Conservation (phyloP, 2,113 vertebrate species). For the Cryptotis parvus region DNA sequence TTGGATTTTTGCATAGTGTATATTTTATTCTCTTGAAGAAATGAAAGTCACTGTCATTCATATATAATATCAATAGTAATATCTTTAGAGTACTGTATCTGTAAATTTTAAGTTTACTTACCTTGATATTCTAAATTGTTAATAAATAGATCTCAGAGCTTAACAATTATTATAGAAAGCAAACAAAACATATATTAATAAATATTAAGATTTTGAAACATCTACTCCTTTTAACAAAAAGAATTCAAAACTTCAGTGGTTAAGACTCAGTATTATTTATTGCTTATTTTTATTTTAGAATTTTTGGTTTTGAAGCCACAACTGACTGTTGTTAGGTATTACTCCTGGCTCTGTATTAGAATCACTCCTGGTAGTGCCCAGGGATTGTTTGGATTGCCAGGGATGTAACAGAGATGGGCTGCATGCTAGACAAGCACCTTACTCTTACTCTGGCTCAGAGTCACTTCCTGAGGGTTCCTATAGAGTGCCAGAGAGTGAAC, state of each 20-base stretch:
- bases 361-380: too few relatives aligned
- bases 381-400: too few relatives aligned
- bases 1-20: neutral
- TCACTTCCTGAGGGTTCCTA: too few relatives aligned
- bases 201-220: neutral
- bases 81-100: slow-evolving; percentile 11
- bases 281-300: too few relatives aligned
- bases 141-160: slow-evolving; percentile 1
- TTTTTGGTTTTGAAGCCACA: too few relatives aligned
- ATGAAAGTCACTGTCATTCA: neutral
- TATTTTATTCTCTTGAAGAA: neutral
- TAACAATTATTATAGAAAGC: slow-evolving; percentile 45
- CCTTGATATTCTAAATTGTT: slow-evolving; percentile 44
- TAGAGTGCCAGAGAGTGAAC: too few relatives aligned
- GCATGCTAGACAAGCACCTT: too few relatives aligned
- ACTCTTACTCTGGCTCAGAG: too few relatives aligned
- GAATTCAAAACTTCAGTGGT: neutral
- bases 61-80: neutral
- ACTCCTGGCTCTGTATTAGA: too few relatives aligned
- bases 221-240: slow-evolving; percentile 41
- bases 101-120: slow-evolving; percentile 59
- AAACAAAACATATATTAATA: slow-evolving; percentile 19
- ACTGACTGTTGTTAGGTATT: too few relatives aligned
- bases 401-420: too few relatives aligned
- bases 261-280: neutral